Evolutionary conservation across 30 jellyfish, hydroid and myxozoan species (phyloP), one percentile per base, ranked within the genome.

Genomic region (Sanderia malayensis): DNA sequence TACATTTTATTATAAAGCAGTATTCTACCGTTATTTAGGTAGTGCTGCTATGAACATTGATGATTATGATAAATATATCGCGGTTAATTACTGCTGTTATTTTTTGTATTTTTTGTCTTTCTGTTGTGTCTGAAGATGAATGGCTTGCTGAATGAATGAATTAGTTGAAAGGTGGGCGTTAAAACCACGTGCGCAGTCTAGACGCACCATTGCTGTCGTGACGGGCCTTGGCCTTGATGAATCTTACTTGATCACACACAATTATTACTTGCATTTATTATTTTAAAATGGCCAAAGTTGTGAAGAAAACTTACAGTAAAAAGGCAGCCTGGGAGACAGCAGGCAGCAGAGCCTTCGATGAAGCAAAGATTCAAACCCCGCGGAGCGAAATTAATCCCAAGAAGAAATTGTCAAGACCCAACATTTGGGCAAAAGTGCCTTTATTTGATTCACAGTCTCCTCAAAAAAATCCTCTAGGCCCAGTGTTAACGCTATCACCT

Each of bases 341-440:
- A 41, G 18, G 76, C 29, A 58, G 86, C 53, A 59, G 44, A 20
- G 86, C 86, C n/a, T 74, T 74, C 30, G 86, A 74, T 24, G 77
- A 74, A 49, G 86, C 86, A n/a, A 74, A 44, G 18, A 17, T 22
- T 11, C 74, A 72, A 37, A 31, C 85, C 25, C 7, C 67, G 22
- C 59, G 47, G 8, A 49, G 27, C 27, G 24, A 24, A 27, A 4
- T 44, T 3, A 58, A 58, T 31, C 77, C 70, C 0, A 27, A 58
- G 45, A 74, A 74, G 45, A n/a, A n/a, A n/a, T n/a, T n/a, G n/a
- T n/a, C n/a, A n/a, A 64, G 86, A 46, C 86, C 86, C 4, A 74
- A 77, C 21, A 74, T 74, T 20, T 74, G 86, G 86, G 86, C 86
- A 8, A 74, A 74, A 32, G 86, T 74, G 2, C 86, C 86, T 2